These are phyloP conservation scores for Enteromius fasciolatus DNA, from an alignment of 2,797 vertebrate genomes.

Conservation along the genomic window DNA sequence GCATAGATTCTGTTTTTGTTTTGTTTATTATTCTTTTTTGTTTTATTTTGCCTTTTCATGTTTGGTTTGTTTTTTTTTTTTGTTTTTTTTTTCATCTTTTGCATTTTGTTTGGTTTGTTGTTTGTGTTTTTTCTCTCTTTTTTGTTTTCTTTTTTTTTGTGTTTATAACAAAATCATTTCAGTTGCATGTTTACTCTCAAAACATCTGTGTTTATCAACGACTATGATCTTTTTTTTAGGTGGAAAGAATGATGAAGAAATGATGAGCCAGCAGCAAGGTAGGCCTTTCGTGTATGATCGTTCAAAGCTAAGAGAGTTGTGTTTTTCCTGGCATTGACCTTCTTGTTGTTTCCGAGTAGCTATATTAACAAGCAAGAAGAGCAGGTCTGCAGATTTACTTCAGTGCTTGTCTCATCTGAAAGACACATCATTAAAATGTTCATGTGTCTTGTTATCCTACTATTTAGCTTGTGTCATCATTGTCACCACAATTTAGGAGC, in stretches of 20 bases:
- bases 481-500: neutral
- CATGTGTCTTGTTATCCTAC: neutral
- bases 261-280: conserved; percentile 55
- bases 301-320: neutral
- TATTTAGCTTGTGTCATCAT: neutral
- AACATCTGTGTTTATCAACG: conserved; percentile 5
- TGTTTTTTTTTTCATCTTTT: too few species aligned
- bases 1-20: neutral
- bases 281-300: neutral
- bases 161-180: neutral
- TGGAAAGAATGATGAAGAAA: conserved; percentile 40
- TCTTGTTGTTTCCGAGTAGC: neutral
- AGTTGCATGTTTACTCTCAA: neutral
- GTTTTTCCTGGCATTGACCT: neutral
- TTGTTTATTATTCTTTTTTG: neutral
- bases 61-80: neutral
- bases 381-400: neutral
- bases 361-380: neutral
- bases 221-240: conserved; percentile 25
- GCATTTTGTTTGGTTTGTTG: neutral
- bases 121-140: neutral
- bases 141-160: neutral
- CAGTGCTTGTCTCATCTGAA: neutral
- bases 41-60: neutral
- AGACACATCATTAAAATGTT: neutral